Evolutionary conservation across 2,113 vertebrate species (phyloP), one percentile per base, ranked within the genome.

Genomic region (Xyrauchen texanus): DNA sequence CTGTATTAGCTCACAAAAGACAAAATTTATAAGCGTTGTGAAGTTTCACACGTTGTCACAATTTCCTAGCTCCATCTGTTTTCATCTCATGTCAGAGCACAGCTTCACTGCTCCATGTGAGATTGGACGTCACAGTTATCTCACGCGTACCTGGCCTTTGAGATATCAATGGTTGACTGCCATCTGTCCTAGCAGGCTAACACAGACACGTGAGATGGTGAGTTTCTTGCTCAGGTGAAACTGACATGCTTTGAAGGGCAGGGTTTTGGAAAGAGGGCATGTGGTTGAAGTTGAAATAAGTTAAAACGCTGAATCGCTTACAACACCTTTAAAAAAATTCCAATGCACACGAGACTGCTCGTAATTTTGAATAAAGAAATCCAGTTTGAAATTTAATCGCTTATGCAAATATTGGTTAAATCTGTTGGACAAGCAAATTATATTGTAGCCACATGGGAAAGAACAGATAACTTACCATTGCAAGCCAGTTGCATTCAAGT

Each of bases 81-180:
- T 73, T 73, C 44, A 73, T 73, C 55, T 71, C 45, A 34, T 71
- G 53, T 46, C 55, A 58, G 15, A 58, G 13, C 5, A n/a, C 13
- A 58, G 55, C 55, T 15, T 58, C 68, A 15, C 53, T 71, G 53
- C 52, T 71, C 34, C 13, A 6, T 71, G 68, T n/a, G 34, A 71
- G 68, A 46, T 71, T 4, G 70, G 72, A 46, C 72, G 46, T 34
- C 21, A 34, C 21, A 34, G 21, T 34, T 1, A 34, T 63, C 46
- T 61, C 15, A 21, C 45, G 5, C 63, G 58, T 74, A 74, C 47
- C 58, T 74, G 58, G 72, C 58, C 58, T 62, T 49, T 46, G 11
- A 63, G 58, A 74, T 74, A 63, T 74, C 58, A 74, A 74, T 49
- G 55, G 42, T 61, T 61, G 57, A 74, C 72, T 74, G 72, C 72